Conservation (phyloP, 2,113 vertebrate species). For the Taxidea taxus region DNA sequence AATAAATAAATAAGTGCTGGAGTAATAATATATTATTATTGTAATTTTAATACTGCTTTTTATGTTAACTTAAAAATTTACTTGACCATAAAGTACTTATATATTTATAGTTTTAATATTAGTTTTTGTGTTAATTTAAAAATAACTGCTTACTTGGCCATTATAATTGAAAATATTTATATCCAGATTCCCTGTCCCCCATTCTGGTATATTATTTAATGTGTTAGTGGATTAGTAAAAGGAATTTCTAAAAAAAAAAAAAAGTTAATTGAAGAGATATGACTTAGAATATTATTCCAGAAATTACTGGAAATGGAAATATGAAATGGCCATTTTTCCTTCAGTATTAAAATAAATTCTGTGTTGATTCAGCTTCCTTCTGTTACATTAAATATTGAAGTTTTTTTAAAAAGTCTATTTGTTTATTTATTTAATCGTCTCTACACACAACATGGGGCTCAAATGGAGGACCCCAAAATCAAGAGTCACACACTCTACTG, state of each 20-base stretch:
- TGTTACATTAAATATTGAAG: not conserved
- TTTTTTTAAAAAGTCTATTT: not conserved
- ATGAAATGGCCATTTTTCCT: not conserved
- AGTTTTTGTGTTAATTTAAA: not conserved
- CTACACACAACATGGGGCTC: not conserved
- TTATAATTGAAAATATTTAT: constrained; percentile 7
- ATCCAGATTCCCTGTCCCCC: not conserved
- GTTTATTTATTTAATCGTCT: not conserved
- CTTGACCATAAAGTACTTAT: not conserved
- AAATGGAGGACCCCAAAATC: not conserved
- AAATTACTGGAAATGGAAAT: not conserved
- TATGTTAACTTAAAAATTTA: not conserved
- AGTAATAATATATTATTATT: not conserved
- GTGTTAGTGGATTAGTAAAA: not conserved
- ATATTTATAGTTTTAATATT: not conserved
- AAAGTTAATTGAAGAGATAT: not conserved
- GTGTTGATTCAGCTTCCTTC: not conserved
- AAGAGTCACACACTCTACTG: not conserved
- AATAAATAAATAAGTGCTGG: not conserved
- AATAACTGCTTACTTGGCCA: not conserved
- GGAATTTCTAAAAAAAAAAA: not conserved
- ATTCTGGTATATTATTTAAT: not conserved
- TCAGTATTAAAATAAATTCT: not conserved
- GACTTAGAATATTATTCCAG: not conserved
- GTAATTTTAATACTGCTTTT: not conserved